These are phyloP conservation scores for Sebastes steindachneri DNA, from an alignment of 2,797 vertebrate species.

Conservation along the genomic window DNA sequence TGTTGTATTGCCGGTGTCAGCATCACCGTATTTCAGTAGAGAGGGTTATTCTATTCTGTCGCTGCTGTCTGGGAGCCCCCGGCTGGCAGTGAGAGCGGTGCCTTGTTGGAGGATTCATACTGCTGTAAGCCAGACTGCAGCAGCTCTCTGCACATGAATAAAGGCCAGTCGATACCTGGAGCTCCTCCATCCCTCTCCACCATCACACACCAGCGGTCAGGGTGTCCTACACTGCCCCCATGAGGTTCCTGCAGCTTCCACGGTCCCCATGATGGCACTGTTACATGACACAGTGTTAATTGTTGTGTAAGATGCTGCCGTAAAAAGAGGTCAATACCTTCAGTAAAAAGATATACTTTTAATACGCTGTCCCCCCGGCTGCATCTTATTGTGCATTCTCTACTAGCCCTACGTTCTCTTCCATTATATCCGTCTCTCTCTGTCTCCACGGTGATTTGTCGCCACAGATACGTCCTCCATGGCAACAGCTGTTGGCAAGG, in stretches of 20 bases:
- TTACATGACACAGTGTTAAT: neutral
- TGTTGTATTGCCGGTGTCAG: neutral
- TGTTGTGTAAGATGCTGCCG: neutral
- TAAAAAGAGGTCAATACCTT: neutral
- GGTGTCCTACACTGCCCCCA: constrained; percentile 54
- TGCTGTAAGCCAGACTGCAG: constrained; percentile 12
- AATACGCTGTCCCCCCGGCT: neutral
- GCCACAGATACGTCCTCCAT: constrained; percentile 32
- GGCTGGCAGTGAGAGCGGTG: neutral
- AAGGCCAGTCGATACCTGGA: constrained; percentile 33
- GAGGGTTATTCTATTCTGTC: neutral
- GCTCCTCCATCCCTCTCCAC: constrained; percentile 16
- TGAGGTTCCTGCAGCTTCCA: constrained; percentile 16
- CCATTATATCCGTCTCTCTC: constrained; percentile 8
- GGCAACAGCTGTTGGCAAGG: constrained; percentile 60
- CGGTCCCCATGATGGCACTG: neutral
- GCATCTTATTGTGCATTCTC: neutral
- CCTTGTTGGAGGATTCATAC: neutral
- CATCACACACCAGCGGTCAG: neutral
- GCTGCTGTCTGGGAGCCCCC: neutral
- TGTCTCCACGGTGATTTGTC: constrained; percentile 57
- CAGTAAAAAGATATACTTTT: neutral
- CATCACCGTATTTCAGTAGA: neutral
- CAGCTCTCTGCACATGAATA: constrained; percentile 10
- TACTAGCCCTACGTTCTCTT: constrained; percentile 4